These are phyloP conservation scores for Hestina assimilis DNA, from an alignment of 1,140 invertebrate genomes.

Conservation along the genomic window DNA sequence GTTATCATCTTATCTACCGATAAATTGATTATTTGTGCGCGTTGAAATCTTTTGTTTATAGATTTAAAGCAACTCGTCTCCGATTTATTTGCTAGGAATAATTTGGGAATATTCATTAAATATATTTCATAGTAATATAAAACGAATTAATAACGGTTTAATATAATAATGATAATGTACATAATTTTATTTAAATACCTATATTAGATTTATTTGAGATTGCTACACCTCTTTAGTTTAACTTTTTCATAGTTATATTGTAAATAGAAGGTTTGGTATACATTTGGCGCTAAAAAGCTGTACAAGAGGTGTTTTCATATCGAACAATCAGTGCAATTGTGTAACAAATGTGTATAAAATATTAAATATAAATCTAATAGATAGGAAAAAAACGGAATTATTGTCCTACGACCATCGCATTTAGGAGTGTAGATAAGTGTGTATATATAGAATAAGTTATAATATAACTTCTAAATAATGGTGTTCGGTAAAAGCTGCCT, in stretches of 20 bases:
- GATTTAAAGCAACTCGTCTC: not conserved
- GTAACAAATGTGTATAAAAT: conserved; percentile 68
- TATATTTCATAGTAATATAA: conserved; percentile 3
- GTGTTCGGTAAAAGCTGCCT: conserved; percentile 75
- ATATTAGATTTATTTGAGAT: conserved; percentile 13
- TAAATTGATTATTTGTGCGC: conserved; percentile 54
- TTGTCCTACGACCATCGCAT: conserved; percentile 67
- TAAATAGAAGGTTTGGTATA: conserved; percentile 47
- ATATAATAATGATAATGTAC: conserved; percentile 4
- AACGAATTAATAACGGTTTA: conserved; percentile 1
- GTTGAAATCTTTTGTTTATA: conserved; percentile 71
- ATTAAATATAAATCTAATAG: conserved; percentile 55
- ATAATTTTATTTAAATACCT: conserved; percentile 17
- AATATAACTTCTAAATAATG: conserved; percentile 63
- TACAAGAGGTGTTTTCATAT: conserved; percentile 54
- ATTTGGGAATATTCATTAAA: not conserved
- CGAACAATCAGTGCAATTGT: conserved; percentile 71
- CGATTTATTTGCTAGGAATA: not conserved
- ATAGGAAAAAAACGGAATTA: conserved; percentile 69
- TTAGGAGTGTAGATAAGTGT: conserved; percentile 64
- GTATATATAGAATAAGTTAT: conserved; percentile 68
- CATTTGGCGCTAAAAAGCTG: too few relatives aligned
- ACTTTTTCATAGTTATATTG: conserved; percentile 7
- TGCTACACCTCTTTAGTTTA: conserved; percentile 15
- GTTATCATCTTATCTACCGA: conserved; percentile 53